These are phyloP conservation scores for Achroia grisella DNA, from an alignment of 1,140 invertebrate genomes.

Conservation along the genomic window DNA sequence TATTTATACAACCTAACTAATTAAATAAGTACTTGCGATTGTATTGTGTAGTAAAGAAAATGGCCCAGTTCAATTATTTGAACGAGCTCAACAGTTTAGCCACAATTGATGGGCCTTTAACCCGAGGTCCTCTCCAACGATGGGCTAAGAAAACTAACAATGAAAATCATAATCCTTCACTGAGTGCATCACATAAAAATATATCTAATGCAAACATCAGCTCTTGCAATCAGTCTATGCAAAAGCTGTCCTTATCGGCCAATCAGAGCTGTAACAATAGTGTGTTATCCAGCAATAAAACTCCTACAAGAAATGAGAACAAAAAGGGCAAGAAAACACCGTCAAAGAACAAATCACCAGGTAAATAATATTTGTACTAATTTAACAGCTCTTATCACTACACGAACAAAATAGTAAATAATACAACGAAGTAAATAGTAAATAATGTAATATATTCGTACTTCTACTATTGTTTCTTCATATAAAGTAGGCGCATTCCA, in stretches of 20 bases:
- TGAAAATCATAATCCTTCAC: slow-evolving; percentile 52
- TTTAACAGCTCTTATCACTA: not conserved
- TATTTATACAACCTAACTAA: no score
- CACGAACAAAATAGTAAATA: no score
- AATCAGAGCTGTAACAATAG: slow-evolving; percentile 72
- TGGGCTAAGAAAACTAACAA: slow-evolving; percentile 81
- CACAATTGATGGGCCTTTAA: slow-evolving; percentile 83
- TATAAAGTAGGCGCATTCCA: no score
- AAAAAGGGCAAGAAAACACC: slow-evolving; percentile 78
- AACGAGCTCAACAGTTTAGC: slow-evolving; percentile 85
- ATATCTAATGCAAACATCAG: slow-evolving; percentile 59
- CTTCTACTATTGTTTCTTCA: no score
- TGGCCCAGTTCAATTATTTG: slow-evolving; percentile 86
- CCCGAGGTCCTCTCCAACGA: slow-evolving; percentile 83
- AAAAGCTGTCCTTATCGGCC: slow-evolving; percentile 74
- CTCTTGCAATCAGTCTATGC: slow-evolving; percentile 73
- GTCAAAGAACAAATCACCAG: slow-evolving; percentile 78
- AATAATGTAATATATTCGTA: no score
- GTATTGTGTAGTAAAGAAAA: slow-evolving; percentile 44
- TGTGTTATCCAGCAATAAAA: slow-evolving; percentile 48
- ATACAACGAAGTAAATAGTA: no score
- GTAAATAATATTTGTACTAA: slow-evolving; percentile 45
- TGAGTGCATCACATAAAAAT: slow-evolving; percentile 56
- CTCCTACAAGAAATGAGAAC: slow-evolving; percentile 65
- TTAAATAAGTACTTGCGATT: no score